These are phyloP conservation scores for Microplitis manilae DNA, from an alignment of 2,888 invertebrate species.

Conservation along the genomic window DNA sequence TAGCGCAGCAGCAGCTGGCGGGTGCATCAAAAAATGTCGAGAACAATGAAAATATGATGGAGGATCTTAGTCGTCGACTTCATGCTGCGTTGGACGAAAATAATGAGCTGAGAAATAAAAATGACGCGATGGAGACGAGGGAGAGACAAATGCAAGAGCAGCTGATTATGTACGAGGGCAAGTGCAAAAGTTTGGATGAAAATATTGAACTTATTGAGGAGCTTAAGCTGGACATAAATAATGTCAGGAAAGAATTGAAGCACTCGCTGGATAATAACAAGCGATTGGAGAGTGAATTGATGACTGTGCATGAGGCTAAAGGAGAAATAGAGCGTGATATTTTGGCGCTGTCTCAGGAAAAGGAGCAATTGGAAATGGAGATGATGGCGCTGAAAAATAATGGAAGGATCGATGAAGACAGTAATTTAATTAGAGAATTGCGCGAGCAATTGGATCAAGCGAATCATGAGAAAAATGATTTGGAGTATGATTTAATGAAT, in stretches of 20 bases:
- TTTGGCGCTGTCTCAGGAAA: conserved; percentile 57
- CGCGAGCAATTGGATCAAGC: conserved; percentile 53
- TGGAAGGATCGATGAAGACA: conserved; percentile 52
- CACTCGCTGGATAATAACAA: conserved; percentile 66
- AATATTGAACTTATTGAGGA: conserved; percentile 58
- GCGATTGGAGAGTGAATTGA: conserved; percentile 72
- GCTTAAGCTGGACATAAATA: conserved; percentile 60
- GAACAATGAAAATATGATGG: conserved; percentile 57
- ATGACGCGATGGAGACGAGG: conserved; percentile 64
- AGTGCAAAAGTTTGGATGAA: conserved; percentile 58
- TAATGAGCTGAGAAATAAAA: conserved; percentile 66
- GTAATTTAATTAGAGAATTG: conserved; percentile 55
- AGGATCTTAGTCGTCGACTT: conserved; percentile 53
- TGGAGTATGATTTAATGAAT: conserved; percentile 76
- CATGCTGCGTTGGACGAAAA: conserved; percentile 60
- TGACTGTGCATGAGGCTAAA: conserved; percentile 68
- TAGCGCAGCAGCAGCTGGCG: conserved; percentile 72
- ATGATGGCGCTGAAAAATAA: conserved; percentile 54
- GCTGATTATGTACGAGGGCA: conserved; percentile 55
- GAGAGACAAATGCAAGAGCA: conserved; percentile 59
- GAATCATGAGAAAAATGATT: conserved; percentile 74
- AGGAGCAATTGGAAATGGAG: conserved; percentile 60
- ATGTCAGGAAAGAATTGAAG: conserved; percentile 66
- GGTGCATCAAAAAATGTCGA: conserved; percentile 61
- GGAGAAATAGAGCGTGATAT: conserved; percentile 70